Base-by-base conservation (phyloP, 2,113 vertebrate genomes). In the Dermatemys mawii region DNA sequence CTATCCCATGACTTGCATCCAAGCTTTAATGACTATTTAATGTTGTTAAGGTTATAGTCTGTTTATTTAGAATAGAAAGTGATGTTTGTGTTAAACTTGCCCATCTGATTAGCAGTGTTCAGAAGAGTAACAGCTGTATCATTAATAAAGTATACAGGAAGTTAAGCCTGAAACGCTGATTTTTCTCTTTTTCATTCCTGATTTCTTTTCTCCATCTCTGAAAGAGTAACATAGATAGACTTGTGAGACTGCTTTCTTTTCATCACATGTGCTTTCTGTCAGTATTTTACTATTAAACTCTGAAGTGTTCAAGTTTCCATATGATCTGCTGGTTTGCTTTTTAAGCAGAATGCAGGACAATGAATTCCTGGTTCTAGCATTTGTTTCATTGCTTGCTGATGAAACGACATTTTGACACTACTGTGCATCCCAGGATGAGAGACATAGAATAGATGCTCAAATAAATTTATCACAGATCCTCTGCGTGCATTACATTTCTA, bases 391-490 rank as follows among this genome's bases (percentile, higher is more conserved):
- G 70, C 70, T 91, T 67, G 38, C 38, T 17, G 27, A 79, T 86
- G 79, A 60, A 95, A 55, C 12, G 35, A 1, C 44, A 38, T 84
- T 57, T 92, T 60, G 57, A 70, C 81, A 91, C 35, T 57, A 5
- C 79, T 70, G 48, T 67, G 22, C 21, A 14, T 55, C 76, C 86
- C 57, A 67, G 27, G 79, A 54, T 46, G 90, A 86, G 78, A 87
- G 81, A 11, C 38, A 0, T n/a, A 51, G 44, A 83, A 6, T 87
- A 81, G 88, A 76, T 0, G 0, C 50, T 70, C 86, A 27, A n/a
- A 90, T 38, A 76, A 76, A 79, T 94, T 90, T 92, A 41, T 91
- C 84, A 27, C 0, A 0, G 84, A 51, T 87, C 44, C 44, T 87
- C 0, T 2, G 60, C 82, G 26, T 51, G 89, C 29, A 1, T 13